phyloP scores from a whole-genome alignment of 2,797 vertebrate genomes.

The Phrynocephalus vlangalii region DNA sequence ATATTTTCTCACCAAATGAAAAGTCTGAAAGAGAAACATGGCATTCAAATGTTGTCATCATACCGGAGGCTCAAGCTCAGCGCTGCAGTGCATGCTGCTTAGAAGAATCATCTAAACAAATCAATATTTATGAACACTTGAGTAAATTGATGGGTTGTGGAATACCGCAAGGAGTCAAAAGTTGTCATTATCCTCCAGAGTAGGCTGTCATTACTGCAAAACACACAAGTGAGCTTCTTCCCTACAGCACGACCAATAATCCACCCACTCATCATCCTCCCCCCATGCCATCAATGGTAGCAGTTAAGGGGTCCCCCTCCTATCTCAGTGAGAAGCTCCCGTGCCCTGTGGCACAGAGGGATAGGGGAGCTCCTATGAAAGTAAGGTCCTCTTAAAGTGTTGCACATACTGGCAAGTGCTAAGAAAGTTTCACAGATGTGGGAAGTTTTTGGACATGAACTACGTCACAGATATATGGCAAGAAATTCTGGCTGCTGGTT shows the following conservation, averaged over 20 bases:
- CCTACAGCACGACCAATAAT: neutral
- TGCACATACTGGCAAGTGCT: neutral
- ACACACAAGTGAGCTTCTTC: neutral
- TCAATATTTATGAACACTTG: constrained; percentile 21
- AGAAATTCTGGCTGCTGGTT: too few species aligned
- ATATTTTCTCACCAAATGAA: neutral
- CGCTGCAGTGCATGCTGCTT: neutral
- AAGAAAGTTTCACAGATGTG: neutral
- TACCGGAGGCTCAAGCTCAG: too few species aligned
- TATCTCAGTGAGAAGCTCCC: neutral
- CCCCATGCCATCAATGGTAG: neutral
- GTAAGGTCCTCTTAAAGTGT: neutral
- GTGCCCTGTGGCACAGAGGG: neutral
- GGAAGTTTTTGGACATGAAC: neutral
- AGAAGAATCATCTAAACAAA: neutral
- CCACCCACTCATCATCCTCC: neutral
- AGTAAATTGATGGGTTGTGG: constrained; percentile 14
- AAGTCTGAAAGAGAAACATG: neutral
- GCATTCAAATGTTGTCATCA: neutral
- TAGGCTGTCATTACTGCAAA: neutral
- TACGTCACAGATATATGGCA: neutral
- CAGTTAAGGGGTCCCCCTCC: neutral
- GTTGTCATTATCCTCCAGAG: constrained; percentile 3
- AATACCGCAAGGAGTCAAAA: neutral
- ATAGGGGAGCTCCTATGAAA: neutral